Evolutionary conservation across 2,797 vertebrate genomes (phyloP).

Genomic region (Moxostoma hubbsi): DNA sequence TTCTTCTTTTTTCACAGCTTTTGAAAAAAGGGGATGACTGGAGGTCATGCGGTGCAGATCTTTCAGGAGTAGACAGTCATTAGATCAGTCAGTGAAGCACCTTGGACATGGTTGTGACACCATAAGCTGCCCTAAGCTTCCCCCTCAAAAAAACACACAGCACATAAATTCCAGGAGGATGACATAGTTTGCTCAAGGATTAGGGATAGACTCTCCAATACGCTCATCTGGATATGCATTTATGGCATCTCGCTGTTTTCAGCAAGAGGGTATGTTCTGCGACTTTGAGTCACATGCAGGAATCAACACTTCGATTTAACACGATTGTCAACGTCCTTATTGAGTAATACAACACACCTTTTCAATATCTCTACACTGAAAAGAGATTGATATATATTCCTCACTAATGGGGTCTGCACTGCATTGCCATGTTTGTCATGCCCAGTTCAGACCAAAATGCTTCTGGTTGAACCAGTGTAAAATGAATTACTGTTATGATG

Average conservation of each 20-base stretch:
- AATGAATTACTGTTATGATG: constrained; percentile 35
- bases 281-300: constrained; percentile 31
- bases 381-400: constrained; percentile 24
- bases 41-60: constrained; percentile 13
- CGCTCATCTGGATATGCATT: constrained; percentile 15
- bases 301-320: constrained; percentile 29
- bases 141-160: constrained; percentile 9
- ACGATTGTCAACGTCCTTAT: neutral
- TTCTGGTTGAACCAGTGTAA: neutral
- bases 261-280: constrained; percentile 20
- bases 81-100: constrained; percentile 22
- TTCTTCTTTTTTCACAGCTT: neutral
- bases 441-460: neutral
- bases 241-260: constrained; percentile 13
- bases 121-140: constrained; percentile 21
- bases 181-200: constrained; percentile 43
- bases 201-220: constrained; percentile 14
- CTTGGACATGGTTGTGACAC: constrained; percentile 34
- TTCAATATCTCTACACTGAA: neutral
- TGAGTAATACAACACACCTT: constrained; percentile 14
- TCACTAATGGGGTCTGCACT: neutral
- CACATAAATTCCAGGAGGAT: constrained; percentile 30
- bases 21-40: neutral
- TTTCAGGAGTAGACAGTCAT: constrained; percentile 5
- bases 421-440: constrained; percentile 23